Evolutionary conservation across 2,797 vertebrate species (phyloP), one percentile per base, ranked within the genome.

Genomic region (Rhabdophis nuchalis): DNA sequence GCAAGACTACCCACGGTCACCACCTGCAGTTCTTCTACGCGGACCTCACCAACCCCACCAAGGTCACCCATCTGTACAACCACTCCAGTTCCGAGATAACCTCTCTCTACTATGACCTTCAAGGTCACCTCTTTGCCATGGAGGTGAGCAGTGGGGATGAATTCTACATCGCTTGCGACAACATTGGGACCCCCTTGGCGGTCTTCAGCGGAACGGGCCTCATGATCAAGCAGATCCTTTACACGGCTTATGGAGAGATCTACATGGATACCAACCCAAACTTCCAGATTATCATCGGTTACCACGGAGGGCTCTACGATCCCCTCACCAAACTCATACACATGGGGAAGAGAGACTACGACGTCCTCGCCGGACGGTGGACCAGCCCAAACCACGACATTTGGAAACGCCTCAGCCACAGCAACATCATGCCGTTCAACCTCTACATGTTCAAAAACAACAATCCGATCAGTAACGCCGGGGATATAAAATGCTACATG

Each of bases 381-480:
- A 99, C 99, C 1, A 99, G 98, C 86, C 99, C 99, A 0, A 97
- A 99, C 97, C 98, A 98, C 0, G 98, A 98, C 11, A 96, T 99
- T 89, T 99, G 99, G 99, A 99, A 98, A 94, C 98, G 98, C 4
- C 98, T 99, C 68, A 99, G 98, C 95, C 98, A 98, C 97, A 98
- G 97, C 97, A 98, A 98, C 96, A 98, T 99, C 36, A 98, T 99
- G 96, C 99, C 99, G 20, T 99, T 99, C 97, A 99, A 99, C 96
- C 97, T 99, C 93, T 99, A 99, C 95, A 99, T 99, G 99, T 99
- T 99, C 97, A 99, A 99, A 97, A 99, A 99, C 95, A 99, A 99
- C 97, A 99, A 99, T 92, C 99, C 99, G 25, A 98, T 99, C 92
- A 99, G 98, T 98, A 99, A 98, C 96, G 97, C 98, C 14, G 98